Evolutionary conservation across 1,140 invertebrate genomes (phyloP).

Genomic region (Ceratoteleas bidentatus): DNA sequence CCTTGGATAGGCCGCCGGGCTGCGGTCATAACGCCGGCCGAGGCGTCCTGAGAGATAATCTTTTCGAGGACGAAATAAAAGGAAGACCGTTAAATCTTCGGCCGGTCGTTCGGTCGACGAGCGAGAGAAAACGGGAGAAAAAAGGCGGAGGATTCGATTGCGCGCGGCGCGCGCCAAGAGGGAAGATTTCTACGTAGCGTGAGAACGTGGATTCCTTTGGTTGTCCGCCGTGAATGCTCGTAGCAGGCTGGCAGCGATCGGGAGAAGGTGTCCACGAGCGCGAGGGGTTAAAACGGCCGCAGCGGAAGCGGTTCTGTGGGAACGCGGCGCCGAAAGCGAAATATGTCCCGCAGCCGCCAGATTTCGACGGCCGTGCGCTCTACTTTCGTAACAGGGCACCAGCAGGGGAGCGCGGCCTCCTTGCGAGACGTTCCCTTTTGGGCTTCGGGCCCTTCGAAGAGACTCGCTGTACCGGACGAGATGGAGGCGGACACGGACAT

Average conservation of each 20-base stretch:
- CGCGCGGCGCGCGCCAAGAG: slow-evolving; percentile 44
- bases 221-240: slow-evolving; percentile 69
- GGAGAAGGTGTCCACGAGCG: slow-evolving; percentile 63
- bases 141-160: slow-evolving; percentile 37
- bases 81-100: slow-evolving; percentile 65
- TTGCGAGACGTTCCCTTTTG: slow-evolving; percentile 38
- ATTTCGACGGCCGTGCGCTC: slow-evolving; percentile 54
- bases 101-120: slow-evolving; percentile 58
- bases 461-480: background rate
- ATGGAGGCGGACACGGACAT: slow-evolving; percentile 7
- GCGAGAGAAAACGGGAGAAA: slow-evolving; percentile 31
- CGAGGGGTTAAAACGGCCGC: slow-evolving; percentile 47
- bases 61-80: slow-evolving; percentile 64
- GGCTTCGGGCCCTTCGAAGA: slow-evolving; percentile 27
- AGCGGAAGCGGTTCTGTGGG: background rate
- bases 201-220: slow-evolving; percentile 73
- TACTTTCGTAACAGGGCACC: slow-evolving; percentile 61
- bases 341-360: background rate
- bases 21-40: slow-evolving; percentile 9
- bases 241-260: slow-evolving; percentile 67
- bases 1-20: slow-evolving; percentile 42
- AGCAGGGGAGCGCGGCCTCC: slow-evolving; percentile 39
- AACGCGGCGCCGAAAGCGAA: background rate
- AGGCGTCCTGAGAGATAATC: too few species aligned
- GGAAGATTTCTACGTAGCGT: slow-evolving; percentile 66